These are phyloP conservation scores for Dynastes grantii DNA, from an alignment of 2,888 invertebrate genomes.

Conservation along the genomic window DNA sequence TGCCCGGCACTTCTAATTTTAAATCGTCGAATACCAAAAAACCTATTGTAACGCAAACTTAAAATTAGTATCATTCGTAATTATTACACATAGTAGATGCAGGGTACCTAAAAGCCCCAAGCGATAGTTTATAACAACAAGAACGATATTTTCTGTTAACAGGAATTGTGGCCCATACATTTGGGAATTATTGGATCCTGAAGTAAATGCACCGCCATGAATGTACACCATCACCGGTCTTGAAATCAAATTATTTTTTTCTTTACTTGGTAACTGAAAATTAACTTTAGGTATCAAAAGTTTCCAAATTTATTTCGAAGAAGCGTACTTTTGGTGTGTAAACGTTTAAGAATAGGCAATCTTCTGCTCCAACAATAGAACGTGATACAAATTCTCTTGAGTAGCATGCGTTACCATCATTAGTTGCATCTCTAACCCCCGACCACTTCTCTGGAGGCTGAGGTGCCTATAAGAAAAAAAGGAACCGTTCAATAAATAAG, in stretches of 20 bases:
- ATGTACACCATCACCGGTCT: constrained; percentile 70
- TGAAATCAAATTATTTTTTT: background rate
- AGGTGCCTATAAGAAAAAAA: constrained; percentile 62
- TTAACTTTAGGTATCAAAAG: background rate
- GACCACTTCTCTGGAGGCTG: constrained; percentile 66
- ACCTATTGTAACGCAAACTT: constrained; percentile 60
- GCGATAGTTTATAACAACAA: constrained; percentile 67
- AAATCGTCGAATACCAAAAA: constrained; percentile 71
- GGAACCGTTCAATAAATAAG: no score
- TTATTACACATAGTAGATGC: background rate
- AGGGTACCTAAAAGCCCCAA: constrained; percentile 66
- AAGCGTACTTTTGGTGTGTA: constrained; percentile 64
- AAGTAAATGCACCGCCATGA: constrained; percentile 68
- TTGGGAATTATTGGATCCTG: constrained; percentile 65
- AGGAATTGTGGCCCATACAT: constrained; percentile 66
- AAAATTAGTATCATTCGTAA: background rate
- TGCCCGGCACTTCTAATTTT: constrained; percentile 71
- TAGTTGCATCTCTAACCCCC: constrained; percentile 65
- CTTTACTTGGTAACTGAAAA: constrained; percentile 37
- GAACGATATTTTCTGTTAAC: constrained; percentile 66
- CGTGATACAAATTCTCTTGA: constrained; percentile 66
- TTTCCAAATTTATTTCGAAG: background rate
- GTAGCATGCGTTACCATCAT: constrained; percentile 63
- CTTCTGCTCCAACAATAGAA: constrained; percentile 71
- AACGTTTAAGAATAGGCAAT: constrained; percentile 67